phyloP scores from a whole-genome alignment of 2,888 invertebrate species.

The Rhodophaea formosa region DNA sequence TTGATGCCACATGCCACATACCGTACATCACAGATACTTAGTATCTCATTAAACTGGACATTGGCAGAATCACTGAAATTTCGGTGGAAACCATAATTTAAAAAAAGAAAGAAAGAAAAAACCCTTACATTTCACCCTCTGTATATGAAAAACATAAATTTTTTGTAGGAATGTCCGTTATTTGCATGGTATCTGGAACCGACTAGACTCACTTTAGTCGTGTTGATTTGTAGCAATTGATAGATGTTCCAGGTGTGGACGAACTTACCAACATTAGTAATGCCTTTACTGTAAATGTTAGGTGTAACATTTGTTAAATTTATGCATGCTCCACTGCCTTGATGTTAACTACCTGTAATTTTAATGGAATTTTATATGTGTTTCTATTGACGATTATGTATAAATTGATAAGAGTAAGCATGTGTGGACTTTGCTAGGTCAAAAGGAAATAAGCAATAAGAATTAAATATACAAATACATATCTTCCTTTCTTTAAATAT shows the following conservation, averaged over 20 bases:
- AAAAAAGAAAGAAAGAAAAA: no score
- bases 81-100: no score
- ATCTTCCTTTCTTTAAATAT: not conserved
- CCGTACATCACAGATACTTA: no score
- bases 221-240: no score
- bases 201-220: no score
- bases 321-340: slow-evolving; percentile 70
- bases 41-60: no score
- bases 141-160: no score
- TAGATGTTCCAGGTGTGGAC: slow-evolving; percentile 2
- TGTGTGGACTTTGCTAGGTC: slow-evolving; percentile 18
- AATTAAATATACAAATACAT: not conserved
- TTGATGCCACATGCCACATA: no score
- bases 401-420: slow-evolving; percentile 34
- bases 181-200: no score
- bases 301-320: slow-evolving; percentile 44
- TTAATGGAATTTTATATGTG: slow-evolving; percentile 54
- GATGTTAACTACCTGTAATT: slow-evolving; percentile 60
- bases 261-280: slow-evolving; percentile 6
- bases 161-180: no score
- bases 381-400: slow-evolving; percentile 50
- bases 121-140: no score
- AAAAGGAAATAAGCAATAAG: not conserved
- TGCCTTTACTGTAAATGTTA: slow-evolving; percentile 18
- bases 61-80: no score